Evolutionary conservation across 1,140 invertebrate species (phyloP).

Genomic region (Phymastichus coffea): DNA sequence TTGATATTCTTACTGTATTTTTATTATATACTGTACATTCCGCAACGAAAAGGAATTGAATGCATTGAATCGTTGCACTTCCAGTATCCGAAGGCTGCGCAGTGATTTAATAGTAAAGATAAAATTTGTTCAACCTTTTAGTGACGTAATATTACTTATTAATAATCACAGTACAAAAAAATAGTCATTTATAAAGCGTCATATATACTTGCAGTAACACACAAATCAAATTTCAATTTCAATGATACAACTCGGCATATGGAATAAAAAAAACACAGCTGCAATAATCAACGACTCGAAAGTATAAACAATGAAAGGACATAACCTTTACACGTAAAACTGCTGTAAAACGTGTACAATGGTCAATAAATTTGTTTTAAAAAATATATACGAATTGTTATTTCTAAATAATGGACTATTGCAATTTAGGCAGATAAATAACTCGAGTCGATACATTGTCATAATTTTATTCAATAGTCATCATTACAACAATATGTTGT

Average conservation of each 20-base stretch:
- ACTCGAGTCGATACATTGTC: conserved; percentile 34
- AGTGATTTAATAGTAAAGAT: no score
- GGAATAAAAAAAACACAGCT: no score
- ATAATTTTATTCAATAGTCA: conserved; percentile 52
- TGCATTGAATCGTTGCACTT: background rate
- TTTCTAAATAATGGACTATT: background rate
- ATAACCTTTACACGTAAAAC: conserved; percentile 12
- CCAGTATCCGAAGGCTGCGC: no score
- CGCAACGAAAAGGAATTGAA: conserved; percentile 16
- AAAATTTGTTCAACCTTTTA: no score
- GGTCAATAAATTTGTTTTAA: conserved; percentile 21
- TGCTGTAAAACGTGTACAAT: conserved; percentile 14
- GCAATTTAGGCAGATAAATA: conserved; percentile 2
- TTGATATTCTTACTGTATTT: background rate
- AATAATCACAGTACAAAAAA: no score
- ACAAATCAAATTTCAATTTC: background rate
- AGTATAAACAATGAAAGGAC: conserved; percentile 20
- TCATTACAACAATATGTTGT: conserved; percentile 53
- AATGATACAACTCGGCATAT: no score
- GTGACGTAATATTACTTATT: no score
- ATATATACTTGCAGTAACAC: no score
- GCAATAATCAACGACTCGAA: no score
- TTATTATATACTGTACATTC: conserved; percentile 1
- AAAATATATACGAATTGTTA: background rate
- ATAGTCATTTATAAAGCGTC: no score